Conservation (phyloP, 2,888 invertebrate species). For the Agapostemon virescens region DNA sequence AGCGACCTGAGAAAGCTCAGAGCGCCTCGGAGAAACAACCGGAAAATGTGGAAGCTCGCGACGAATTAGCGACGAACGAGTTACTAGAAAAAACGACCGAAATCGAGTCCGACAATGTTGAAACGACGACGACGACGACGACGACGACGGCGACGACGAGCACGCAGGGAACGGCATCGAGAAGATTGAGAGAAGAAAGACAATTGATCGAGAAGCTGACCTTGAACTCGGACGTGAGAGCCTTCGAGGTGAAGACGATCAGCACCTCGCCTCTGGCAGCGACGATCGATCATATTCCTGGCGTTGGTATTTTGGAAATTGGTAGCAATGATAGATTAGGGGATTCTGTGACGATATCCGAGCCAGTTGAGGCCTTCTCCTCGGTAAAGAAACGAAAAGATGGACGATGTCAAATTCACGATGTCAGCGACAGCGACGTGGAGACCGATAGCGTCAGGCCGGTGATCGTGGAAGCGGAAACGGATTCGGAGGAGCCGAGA, state of each 20-base stretch:
- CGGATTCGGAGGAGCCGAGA: constrained; percentile 5
- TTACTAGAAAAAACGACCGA: background rate
- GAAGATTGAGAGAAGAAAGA: constrained; percentile 43
- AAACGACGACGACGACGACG: background rate
- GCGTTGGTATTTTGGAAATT: constrained; percentile 75
- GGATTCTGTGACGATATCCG: constrained; percentile 71
- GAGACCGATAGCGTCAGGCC: constrained; percentile 64
- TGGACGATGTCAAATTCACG: constrained; percentile 74
- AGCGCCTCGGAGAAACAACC: background rate
- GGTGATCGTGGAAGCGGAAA: background rate
- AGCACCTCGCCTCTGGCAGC: constrained; percentile 72
- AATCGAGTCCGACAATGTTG: background rate
- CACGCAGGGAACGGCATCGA: background rate
- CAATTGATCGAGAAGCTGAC: constrained; percentile 69
- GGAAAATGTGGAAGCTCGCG: background rate
- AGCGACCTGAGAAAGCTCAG: constrained; percentile 42
- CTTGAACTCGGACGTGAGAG: constrained; percentile 62
- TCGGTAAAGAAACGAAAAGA: constrained; percentile 17
- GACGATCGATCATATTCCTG: constrained; percentile 72
- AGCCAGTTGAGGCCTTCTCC: constrained; percentile 70
- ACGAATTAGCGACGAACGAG: background rate
- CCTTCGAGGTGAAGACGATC: constrained; percentile 74
- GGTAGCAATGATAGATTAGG: constrained; percentile 32
- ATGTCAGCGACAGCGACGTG: constrained; percentile 75
- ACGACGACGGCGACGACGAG: background rate